Conservation (phyloP, 1,140 invertebrate species). For the Helicoverpa armigera region DNA sequence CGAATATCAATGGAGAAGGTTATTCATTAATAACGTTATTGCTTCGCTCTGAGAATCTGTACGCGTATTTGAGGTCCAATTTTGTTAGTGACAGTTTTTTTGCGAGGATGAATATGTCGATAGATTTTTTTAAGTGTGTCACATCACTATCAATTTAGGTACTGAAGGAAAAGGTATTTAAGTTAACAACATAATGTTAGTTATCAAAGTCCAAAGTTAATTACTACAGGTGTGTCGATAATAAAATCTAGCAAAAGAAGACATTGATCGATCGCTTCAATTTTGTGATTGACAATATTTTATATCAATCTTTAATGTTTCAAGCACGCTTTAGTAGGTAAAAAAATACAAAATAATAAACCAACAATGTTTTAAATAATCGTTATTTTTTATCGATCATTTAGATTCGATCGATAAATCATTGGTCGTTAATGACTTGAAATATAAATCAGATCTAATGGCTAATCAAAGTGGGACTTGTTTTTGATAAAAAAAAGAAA, state of each 20-base stretch:
- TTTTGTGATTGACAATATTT: background rate
- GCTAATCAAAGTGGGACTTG: constrained; percentile 12
- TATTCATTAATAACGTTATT: constrained; percentile 41
- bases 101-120: no score
- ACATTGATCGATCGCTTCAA: background rate
- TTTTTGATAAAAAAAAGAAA: constrained; percentile 13
- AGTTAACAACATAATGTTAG: no score
- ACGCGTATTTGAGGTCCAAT: no score
- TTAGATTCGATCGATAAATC: constrained; percentile 35
- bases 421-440: constrained; percentile 30
- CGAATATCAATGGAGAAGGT: constrained; percentile 34
- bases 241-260: background rate
- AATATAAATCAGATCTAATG: constrained; percentile 36
- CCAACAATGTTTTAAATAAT: background rate
- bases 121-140: no score
- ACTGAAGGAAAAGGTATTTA: no score
- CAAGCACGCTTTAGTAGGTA: background rate
- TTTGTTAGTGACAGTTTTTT: background rate
- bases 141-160: no score
- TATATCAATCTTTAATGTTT: background rate
- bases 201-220: no score
- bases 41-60: background rate
- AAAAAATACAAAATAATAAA: background rate
- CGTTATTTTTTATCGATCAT: constrained; percentile 5
- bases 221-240: background rate